Percentiles rank a stretch among this genome's conserved stretches.
phyloP scores from a whole-genome alignment of 1,140 invertebrate species.

The Macrosteles quadrilineatus region DNA sequence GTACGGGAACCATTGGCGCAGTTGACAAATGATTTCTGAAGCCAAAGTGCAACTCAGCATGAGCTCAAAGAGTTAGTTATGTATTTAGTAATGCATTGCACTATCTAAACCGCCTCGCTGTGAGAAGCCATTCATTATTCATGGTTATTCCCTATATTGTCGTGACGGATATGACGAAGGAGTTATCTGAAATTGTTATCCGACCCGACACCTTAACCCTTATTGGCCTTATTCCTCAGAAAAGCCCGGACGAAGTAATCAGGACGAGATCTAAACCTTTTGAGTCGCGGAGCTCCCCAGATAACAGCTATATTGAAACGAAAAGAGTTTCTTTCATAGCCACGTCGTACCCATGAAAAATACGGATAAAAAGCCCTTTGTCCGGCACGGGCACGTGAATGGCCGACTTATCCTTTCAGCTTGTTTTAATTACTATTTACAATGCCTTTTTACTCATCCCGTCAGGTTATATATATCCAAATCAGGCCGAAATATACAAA shows the following conservation, averaged over 20 bases:
- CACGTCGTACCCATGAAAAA: constrained; percentile 19
- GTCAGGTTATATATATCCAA: background rate
- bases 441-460: background rate
- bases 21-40: background rate
- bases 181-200: constrained; percentile 9
- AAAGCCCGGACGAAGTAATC: constrained; percentile 5
- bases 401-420: background rate
- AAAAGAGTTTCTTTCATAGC: constrained; percentile 17
- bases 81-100: background rate
- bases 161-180: background rate
- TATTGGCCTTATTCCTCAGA: constrained; percentile 18
- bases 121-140: constrained; percentile 5
- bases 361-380: constrained; percentile 27
- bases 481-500: background rate
- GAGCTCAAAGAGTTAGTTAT: background rate
- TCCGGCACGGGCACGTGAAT: constrained; percentile 7
- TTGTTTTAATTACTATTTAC: background rate
- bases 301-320: constrained; percentile 29
- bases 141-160: background rate
- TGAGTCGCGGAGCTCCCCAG: background rate
- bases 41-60: background rate
- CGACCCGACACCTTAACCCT: background rate
- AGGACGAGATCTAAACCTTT: background rate
- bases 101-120: background rate
- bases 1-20: background rate